A percentile compares a stretch with the other conserved stretches of the same genome.
phyloP scores from a whole-genome alignment of 2,797 vertebrate species.

The Sebastes cheni region DNA sequence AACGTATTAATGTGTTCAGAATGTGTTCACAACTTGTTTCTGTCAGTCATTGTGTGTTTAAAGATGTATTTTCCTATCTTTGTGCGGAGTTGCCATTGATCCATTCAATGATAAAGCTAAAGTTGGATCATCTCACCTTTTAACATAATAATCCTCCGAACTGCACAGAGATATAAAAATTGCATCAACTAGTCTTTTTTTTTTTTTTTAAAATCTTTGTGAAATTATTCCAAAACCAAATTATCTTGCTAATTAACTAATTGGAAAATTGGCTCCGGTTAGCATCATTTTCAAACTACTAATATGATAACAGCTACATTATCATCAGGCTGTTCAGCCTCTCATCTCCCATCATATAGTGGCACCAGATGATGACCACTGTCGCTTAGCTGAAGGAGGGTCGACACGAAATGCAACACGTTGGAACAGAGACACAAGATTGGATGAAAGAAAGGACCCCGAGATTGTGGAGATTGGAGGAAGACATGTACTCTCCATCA shows the following conservation, averaged over 20 bases:
- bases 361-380: constrained; percentile 17
- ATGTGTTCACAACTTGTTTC: not conserved
- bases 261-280: not conserved
- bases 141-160: not conserved
- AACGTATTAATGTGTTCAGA: not conserved
- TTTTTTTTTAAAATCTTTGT: not conserved
- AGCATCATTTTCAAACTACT: constrained; percentile 5
- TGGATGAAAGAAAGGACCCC: constrained; percentile 51
- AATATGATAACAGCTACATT: constrained; percentile 15
- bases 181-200: not conserved
- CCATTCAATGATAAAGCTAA: not conserved
- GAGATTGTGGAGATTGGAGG: constrained; percentile 70
- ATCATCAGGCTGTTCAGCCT: constrained; percentile 18
- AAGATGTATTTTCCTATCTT: not conserved
- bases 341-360: not conserved
- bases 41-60: not conserved
- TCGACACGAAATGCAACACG: constrained; percentile 38
- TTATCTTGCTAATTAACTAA: not conserved
- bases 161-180: not conserved
- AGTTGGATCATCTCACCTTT: not conserved
- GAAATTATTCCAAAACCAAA: not conserved
- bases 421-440: constrained; percentile 39
- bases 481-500: constrained; percentile 84
- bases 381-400: constrained; percentile 26
- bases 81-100: not conserved